Percentiles rank a stretch among this genome's conserved stretches.
phyloP scores from a whole-genome alignment of 2,888 invertebrate species.

The Drosophila lacicola region DNA sequence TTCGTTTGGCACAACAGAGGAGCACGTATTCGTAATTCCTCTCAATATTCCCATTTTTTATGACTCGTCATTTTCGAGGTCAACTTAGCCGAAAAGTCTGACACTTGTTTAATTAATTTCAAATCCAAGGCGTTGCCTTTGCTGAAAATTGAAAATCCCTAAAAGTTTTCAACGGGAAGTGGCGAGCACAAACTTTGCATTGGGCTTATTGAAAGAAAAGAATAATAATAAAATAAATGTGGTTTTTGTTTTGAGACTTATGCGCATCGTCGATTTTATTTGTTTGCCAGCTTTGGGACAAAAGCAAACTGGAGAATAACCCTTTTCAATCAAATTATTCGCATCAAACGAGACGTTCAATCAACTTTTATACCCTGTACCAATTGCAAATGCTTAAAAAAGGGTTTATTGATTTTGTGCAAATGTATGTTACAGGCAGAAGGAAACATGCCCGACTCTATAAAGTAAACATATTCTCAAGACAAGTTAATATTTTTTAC shows the following conservation, averaged over 20 bases:
- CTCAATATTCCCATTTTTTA: neutral
- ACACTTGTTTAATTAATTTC: slow-evolving; percentile 51
- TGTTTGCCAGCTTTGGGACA: slow-evolving; percentile 40
- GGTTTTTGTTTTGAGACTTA: slow-evolving; percentile 26
- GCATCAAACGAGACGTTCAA: slow-evolving; percentile 55
- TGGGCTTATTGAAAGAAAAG: slow-evolving; percentile 4
- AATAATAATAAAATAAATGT: slow-evolving; percentile 19
- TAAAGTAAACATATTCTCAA: neutral
- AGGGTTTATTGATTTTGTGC: neutral
- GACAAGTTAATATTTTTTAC: too few species aligned
- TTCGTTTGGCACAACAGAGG: too few species aligned
- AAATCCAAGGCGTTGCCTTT: slow-evolving; percentile 14
- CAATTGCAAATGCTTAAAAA: neutral
- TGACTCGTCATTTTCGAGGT: neutral
- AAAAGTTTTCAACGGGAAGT: slow-evolving; percentile 19
- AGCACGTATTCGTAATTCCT: too few species aligned
- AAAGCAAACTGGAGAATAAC: slow-evolving; percentile 35
- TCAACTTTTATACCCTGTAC: slow-evolving; percentile 35
- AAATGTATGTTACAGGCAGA: neutral
- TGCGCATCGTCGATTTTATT: slow-evolving; percentile 65
- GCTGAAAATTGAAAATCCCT: slow-evolving; percentile 1
- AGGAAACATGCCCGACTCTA: neutral
- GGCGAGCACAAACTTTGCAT: slow-evolving; percentile 26
- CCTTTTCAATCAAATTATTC: slow-evolving; percentile 75
- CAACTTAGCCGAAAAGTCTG: slow-evolving; percentile 7